A percentile compares a stretch with the other conserved stretches of the same genome.
These are phyloP conservation scores for Athalia cordata DNA, from an alignment of 2,888 invertebrate genomes.

Conservation along the genomic window DNA sequence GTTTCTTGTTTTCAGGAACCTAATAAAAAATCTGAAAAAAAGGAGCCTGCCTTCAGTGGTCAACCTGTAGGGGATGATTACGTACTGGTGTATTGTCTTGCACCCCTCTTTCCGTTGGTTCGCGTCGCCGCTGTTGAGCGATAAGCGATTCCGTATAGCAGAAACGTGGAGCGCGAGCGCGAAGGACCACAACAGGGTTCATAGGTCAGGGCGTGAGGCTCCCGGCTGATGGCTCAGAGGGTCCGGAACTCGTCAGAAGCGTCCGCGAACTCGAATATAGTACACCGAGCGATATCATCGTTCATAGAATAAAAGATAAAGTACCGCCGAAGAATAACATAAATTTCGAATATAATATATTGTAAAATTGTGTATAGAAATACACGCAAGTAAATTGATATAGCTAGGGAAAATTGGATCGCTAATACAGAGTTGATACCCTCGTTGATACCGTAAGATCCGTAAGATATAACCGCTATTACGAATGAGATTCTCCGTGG, in stretches of 20 bases:
- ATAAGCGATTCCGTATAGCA: constrained; percentile 16
- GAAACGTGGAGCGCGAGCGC: constrained; percentile 18
- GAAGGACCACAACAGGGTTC: constrained; percentile 27
- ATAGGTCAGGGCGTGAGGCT: constrained; percentile 32
- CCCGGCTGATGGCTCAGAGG: constrained; percentile 30
- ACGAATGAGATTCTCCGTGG: constrained; percentile 15
- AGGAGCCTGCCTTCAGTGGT: not conserved
- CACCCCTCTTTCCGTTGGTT: not conserved
- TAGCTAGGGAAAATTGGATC: too few species aligned
- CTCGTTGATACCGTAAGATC: not conserved
- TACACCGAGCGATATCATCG: not conserved
- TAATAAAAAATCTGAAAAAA: too few species aligned
- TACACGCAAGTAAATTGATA: not conserved
- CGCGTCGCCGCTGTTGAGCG: constrained; percentile 33
- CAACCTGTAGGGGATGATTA: constrained; percentile 19
- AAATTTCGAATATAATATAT: not conserved
- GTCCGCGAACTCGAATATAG: constrained; percentile 17
- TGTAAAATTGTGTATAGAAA: not conserved
- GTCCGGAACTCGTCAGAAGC: constrained; percentile 21
- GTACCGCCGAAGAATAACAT: not conserved
- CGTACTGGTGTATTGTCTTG: not conserved
- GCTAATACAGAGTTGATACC: too few species aligned
- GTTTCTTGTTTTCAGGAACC: too few species aligned
- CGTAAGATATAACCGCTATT: not conserved
- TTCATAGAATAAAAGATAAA: not conserved